These are phyloP conservation scores for Gandaritis pyraliata DNA, from an alignment of 2,888 invertebrate genomes.

Conservation along the genomic window DNA sequence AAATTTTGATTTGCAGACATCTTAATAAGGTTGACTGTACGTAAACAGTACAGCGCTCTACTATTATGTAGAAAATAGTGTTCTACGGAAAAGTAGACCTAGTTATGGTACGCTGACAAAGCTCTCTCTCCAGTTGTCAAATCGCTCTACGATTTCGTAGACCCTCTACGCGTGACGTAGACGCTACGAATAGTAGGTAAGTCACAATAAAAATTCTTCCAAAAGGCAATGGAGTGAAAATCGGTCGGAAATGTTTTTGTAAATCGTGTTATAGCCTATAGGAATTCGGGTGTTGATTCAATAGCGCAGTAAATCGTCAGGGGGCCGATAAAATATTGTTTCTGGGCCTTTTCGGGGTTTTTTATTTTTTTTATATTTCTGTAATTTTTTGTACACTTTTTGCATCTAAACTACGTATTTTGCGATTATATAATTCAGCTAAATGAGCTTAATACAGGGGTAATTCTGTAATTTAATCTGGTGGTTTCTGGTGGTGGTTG, in stretches of 20 bases:
- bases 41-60: too few relatives aligned
- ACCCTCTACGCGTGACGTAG: slow-evolving; percentile 36
- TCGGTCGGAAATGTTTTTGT: slow-evolving; percentile 19
- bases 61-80: too few relatives aligned
- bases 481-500: too few relatives aligned
- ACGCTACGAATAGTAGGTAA: slow-evolving; percentile 32
- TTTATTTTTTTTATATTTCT: slow-evolving; percentile 2
- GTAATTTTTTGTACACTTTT: background rate
- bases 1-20: too few relatives aligned
- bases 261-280: slow-evolving; percentile 22
- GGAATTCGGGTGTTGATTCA: slow-evolving; percentile 20
- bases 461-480: too few relatives aligned
- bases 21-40: too few relatives aligned
- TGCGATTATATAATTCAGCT: too few relatives aligned
- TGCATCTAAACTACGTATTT: too few relatives aligned
- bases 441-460: too few relatives aligned
- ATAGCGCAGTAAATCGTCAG: slow-evolving; percentile 16
- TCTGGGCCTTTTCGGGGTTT: background rate
- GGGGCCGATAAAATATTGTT: slow-evolving; percentile 15
- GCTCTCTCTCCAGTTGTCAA: slow-evolving; percentile 12
- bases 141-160: slow-evolving; percentile 23
- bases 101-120: background rate
- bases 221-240: slow-evolving; percentile 25
- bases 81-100: too few relatives aligned
- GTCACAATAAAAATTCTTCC: slow-evolving; percentile 17